These are phyloP conservation scores for Heliconius eleuchia DNA, from an alignment of 1,140 invertebrate species.

Conservation along the genomic window DNA sequence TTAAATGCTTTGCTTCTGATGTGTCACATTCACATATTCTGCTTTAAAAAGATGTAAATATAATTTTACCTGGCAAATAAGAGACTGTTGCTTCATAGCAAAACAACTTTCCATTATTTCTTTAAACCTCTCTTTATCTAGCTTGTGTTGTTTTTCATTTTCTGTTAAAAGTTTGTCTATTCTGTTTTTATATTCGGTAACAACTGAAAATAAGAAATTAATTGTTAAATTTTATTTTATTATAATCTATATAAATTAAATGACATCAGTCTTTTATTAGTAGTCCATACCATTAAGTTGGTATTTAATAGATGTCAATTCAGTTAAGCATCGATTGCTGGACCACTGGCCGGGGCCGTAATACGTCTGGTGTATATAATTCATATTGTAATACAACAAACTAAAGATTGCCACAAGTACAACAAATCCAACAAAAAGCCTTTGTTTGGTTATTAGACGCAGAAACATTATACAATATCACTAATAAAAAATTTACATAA, in stretches of 20 bases:
- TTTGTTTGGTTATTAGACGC: slow-evolving; percentile 41
- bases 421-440: slow-evolving; percentile 43
- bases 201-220: slow-evolving; percentile 50
- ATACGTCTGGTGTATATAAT: slow-evolving; percentile 53
- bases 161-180: slow-evolving; percentile 66
- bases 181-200: slow-evolving; percentile 68
- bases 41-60: neutral
- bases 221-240: neutral
- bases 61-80: slow-evolving; percentile 62
- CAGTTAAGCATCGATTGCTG: slow-evolving; percentile 58
- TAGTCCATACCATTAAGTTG: slow-evolving; percentile 58
- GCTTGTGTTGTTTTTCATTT: slow-evolving; percentile 55
- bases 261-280: neutral
- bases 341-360: slow-evolving; percentile 48
- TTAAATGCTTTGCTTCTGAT: no score
- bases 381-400: slow-evolving; percentile 56
- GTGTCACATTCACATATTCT: no score
- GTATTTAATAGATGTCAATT: slow-evolving; percentile 67
- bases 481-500: neutral
- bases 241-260: no score
- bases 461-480: slow-evolving; percentile 38
- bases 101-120: slow-evolving; percentile 72
- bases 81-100: slow-evolving; percentile 67
- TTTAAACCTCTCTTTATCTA: slow-evolving; percentile 61
- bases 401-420: slow-evolving; percentile 40